phyloP scores from a whole-genome alignment of 2,888 invertebrate species.

The Brachypalpus laphriformis region DNA sequence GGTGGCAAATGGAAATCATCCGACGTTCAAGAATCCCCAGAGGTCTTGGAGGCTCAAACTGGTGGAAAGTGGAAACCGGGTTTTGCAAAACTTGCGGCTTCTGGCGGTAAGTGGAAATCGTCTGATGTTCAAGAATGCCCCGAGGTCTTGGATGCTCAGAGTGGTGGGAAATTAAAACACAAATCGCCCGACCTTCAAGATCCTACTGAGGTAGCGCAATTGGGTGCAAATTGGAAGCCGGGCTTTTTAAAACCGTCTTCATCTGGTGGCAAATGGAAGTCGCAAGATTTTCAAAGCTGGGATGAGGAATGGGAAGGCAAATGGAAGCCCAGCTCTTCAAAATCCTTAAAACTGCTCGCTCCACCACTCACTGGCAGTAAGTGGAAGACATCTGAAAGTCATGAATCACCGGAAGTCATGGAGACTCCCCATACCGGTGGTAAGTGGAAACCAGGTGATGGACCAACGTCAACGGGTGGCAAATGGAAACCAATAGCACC shows the following conservation, averaged over 20 bases:
- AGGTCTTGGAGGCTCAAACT: not conserved
- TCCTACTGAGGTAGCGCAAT: slow-evolving; percentile 65
- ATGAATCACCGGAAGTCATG: not conserved
- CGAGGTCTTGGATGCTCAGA: not conserved
- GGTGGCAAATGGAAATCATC: slow-evolving; percentile 55
- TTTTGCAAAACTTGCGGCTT: too few species aligned
- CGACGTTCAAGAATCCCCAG: too few species aligned
- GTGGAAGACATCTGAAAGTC: not conserved
- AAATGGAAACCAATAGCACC: slow-evolving; percentile 19
- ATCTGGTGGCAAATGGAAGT: not conserved
- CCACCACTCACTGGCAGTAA: not conserved
- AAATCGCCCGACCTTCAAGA: not conserved
- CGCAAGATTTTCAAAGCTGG: not conserved
- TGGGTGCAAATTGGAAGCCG: slow-evolving; percentile 75
- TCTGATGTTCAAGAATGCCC: slow-evolving; percentile 28
- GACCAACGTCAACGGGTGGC: not conserved
- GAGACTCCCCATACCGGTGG: slow-evolving; percentile 4
- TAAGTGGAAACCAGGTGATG: slow-evolving; percentile 9
- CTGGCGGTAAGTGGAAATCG: slow-evolving; percentile 75
- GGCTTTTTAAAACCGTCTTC: not conserved
- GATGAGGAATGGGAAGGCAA: slow-evolving; percentile 10
- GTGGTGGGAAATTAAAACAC: not conserved
- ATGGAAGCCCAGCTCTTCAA: slow-evolving; percentile 16
- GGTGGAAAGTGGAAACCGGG: not conserved
- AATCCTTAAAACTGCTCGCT: not conserved